Conservation (phyloP, 2,113 vertebrate genomes). For the Rhinoderma darwinii region DNA sequence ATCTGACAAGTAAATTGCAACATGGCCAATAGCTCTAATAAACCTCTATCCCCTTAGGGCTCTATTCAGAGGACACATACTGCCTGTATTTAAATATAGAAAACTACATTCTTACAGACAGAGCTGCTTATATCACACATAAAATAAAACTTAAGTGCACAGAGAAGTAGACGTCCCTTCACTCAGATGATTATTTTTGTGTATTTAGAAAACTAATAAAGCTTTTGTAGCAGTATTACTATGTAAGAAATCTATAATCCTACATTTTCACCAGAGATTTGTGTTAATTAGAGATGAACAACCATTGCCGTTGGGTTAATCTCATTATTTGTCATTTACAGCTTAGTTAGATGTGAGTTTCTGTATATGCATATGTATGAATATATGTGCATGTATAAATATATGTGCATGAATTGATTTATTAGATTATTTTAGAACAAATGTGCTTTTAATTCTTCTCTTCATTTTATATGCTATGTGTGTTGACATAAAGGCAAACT, state of each 20-base stretch:
- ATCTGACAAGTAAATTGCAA: slow-evolving; percentile 79
- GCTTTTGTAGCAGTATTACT: background rate
- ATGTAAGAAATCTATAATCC: background rate
- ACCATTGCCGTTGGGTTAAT: background rate
- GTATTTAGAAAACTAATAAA: background rate
- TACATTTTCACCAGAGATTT: background rate
- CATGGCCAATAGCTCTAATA: slow-evolving; percentile 79
- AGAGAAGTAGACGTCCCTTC: background rate
- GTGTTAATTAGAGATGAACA: background rate
- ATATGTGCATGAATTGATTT: background rate
- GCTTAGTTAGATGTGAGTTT: background rate
- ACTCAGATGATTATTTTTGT: background rate
- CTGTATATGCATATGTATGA: background rate
- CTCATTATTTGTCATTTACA: background rate
- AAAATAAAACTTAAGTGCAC: slow-evolving; percentile 4
- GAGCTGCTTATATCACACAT: slow-evolving; percentile 25
- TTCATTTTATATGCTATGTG: too few species aligned
- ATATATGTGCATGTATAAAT: background rate
- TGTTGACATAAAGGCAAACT: background rate
- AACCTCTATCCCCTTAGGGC: slow-evolving; percentile 61
- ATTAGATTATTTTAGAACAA: too few species aligned
- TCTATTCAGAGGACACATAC: slow-evolving; percentile 54
- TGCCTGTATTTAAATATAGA: slow-evolving; percentile 50
- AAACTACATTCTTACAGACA: slow-evolving; percentile 38
- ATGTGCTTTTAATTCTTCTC: too few species aligned